These are phyloP conservation scores for Drosophila nannoptera DNA, from an alignment of 1,140 invertebrate species.

Conservation along the genomic window DNA sequence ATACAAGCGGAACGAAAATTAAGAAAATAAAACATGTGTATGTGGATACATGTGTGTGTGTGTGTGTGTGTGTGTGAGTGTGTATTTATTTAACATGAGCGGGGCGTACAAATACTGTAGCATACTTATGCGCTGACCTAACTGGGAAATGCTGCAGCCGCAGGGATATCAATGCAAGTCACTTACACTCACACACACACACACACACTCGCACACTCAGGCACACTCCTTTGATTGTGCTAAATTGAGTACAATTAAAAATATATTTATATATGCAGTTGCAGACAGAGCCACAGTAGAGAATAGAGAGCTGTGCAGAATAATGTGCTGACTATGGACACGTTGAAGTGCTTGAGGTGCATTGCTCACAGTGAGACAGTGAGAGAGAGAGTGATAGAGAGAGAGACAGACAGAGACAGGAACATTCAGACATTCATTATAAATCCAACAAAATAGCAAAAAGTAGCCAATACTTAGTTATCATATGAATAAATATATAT, in stretches of 20 bases:
- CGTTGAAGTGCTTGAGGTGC: slow-evolving; percentile 34
- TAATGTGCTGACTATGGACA: slow-evolving; percentile 45
- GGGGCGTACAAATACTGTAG: slow-evolving; percentile 35
- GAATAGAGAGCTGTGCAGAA: slow-evolving; percentile 31
- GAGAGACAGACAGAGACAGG: too few species aligned
- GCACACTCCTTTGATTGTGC: slow-evolving; percentile 43
- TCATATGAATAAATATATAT: too few species aligned
- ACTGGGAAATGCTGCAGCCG: slow-evolving; percentile 15
- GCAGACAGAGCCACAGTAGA: slow-evolving; percentile 23
- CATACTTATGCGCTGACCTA: slow-evolving; percentile 50
- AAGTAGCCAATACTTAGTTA: too few species aligned
- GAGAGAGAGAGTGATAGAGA: too few species aligned
- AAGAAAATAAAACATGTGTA: slow-evolving; percentile 33
- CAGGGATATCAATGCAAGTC: slow-evolving; percentile 33
- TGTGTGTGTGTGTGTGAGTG: too few species aligned
- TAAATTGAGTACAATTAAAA: slow-evolving; percentile 68
- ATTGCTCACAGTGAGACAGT: neutral
- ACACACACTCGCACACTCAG: too few species aligned
- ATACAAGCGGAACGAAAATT: slow-evolving; percentile 46
- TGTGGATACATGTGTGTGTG: too few species aligned
- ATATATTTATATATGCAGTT: slow-evolving; percentile 22
- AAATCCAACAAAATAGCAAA: too few species aligned
- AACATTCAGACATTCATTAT: neutral
- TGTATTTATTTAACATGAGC: too few species aligned
- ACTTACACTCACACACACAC: too few species aligned